phyloP scores from a whole-genome alignment of 2,888 invertebrate species.

The Parnassius glacialis region DNA sequence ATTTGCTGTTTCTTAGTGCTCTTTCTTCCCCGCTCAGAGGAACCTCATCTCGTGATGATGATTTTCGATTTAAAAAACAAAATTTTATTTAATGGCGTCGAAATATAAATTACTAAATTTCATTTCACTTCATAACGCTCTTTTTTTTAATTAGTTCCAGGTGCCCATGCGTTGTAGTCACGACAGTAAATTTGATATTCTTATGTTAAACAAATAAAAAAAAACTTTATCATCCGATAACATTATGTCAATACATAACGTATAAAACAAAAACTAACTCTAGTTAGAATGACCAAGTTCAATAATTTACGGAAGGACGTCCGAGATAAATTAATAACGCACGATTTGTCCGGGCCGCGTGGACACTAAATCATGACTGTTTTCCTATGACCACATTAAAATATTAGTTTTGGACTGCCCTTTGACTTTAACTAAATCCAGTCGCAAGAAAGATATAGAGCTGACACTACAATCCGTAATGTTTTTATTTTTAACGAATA shows the following conservation, averaged over 20 bases:
- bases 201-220: background rate
- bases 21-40: no score
- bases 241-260: background rate
- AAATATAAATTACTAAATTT: no score
- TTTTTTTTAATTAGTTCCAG: no score
- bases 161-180: no score
- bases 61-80: no score
- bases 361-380: constrained; percentile 57
- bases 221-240: background rate
- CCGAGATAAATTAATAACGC: constrained; percentile 56
- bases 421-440: constrained; percentile 40
- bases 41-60: no score
- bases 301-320: constrained; percentile 43
- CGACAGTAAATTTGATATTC: background rate
- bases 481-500: no score
- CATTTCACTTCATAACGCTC: no score
- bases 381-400: constrained; percentile 53
- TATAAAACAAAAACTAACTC: constrained; percentile 6
- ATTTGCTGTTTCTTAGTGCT: no score
- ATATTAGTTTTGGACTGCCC: constrained; percentile 59
- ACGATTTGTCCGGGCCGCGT: constrained; percentile 57
- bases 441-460: constrained; percentile 33
- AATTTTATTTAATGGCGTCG: no score
- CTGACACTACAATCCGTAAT: constrained; percentile 23
- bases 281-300: constrained; percentile 34